Evolutionary conservation across 1,140 invertebrate species (phyloP), one percentile per base, ranked within the genome.

Genomic region (Trichonephila inaurata): DNA sequence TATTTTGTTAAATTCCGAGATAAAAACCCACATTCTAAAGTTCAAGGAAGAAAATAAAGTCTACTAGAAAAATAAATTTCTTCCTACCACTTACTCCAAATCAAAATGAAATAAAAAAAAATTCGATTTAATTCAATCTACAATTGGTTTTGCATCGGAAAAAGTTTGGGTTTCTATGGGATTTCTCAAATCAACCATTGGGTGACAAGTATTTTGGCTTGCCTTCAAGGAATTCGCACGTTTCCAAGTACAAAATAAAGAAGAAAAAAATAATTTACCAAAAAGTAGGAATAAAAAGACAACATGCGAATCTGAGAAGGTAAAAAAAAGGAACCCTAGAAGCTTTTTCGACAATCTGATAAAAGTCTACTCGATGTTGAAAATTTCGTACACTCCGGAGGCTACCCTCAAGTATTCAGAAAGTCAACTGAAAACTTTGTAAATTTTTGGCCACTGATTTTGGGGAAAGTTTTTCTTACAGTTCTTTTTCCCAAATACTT

Each of bases 371-470:
- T 77, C 72, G 28, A 40, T 77, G 72, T 60, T 44, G 82, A 83
- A 83, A 83, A 83, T 60, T 83, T 60, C 19, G 82, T 83, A 19
- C 44, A 58, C 28, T 83, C 82, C 44, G 21, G 40, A 83, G 44
- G 82, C 82, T 12, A 51, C 51, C 21, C 82, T 21, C 2, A 44
- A 83, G 82, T 83, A 83, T 83, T 83, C 82, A 83, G 51, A 58
- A 83, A 83, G 82, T 83, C 82, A 58, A 83, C 82, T 58, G 82
- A 83, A 83, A 83, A 83, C 82, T 83, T 83, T 83, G 82, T 44
- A 83, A 83, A 83, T 83, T 83, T 83, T 12, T 58, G 82, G 51
- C 82, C 82, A 58, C 82, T 83, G 82, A 83, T 83, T 83, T 83
- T 24, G 19, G 51, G 14, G 21, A 60, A 60, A 51, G n/a, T 7